A percentile compares a stretch with the other conserved stretches of the same genome.
These are phyloP conservation scores for Ivindomyrus marchei DNA, from an alignment of 2,113 vertebrate species.

Conservation along the genomic window DNA sequence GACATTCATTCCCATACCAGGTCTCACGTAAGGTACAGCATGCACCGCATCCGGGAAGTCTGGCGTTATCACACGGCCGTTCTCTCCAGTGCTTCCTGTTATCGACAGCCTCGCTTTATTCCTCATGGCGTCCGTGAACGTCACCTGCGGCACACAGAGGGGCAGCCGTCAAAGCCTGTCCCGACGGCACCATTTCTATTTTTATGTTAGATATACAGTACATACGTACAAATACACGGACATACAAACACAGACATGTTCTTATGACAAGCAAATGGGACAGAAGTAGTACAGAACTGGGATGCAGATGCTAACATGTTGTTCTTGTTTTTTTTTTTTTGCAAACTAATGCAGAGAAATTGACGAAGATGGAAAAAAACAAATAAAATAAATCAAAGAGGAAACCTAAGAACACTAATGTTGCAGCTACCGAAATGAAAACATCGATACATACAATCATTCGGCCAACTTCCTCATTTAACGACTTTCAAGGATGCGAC, in stretches of 20 bases:
- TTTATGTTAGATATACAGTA: constrained; percentile 24
- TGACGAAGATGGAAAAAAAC: constrained; percentile 54
- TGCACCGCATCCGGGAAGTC: constrained; percentile 99
- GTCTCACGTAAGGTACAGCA: constrained; percentile 89
- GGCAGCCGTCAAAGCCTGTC: neutral
- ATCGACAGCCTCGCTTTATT: constrained; percentile 94
- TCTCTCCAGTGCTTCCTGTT: constrained; percentile 97
- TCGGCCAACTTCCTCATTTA: constrained; percentile 81
- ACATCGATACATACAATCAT: constrained; percentile 67
- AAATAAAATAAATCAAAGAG: constrained; percentile 46
- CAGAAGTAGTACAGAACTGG: constrained; percentile 32
- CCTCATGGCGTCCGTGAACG: constrained; percentile 89
- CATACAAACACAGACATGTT: constrained; percentile 43
- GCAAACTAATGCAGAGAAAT: constrained; percentile 46
- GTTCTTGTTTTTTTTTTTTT: constrained; percentile 9
- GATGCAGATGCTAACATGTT: constrained; percentile 52
- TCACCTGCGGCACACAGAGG: constrained; percentile 76
- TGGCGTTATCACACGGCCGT: constrained; percentile 95
- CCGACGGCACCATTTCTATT: neutral
- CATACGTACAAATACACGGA: constrained; percentile 38
- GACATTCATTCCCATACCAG: constrained; percentile 98
- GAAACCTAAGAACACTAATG: constrained; percentile 41
- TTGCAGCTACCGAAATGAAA: constrained; percentile 53
- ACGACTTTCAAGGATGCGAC: constrained; percentile 72
- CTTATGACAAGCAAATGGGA: constrained; percentile 36